Conservation (phyloP, 2,888 invertebrate genomes). For the Horisme vitalbata region DNA sequence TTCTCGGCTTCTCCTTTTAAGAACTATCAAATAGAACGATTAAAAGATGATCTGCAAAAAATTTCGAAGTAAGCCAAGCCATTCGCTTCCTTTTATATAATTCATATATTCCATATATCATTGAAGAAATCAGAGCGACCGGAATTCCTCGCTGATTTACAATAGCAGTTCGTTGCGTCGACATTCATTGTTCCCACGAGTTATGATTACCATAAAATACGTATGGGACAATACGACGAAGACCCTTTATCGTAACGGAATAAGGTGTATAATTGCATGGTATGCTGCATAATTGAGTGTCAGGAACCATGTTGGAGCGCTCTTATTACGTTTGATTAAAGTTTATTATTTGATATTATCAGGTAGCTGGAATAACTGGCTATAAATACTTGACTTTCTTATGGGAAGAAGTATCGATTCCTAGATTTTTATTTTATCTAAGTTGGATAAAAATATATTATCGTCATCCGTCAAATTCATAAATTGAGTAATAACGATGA, state of each 20-base stretch:
- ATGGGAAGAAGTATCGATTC: too few relatives aligned
- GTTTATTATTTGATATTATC: slow-evolving; percentile 4
- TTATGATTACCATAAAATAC: slow-evolving; percentile 29
- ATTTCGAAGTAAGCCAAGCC: too few relatives aligned
- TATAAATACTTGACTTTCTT: too few relatives aligned
- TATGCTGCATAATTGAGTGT: slow-evolving; percentile 11
- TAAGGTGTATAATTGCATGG: slow-evolving; percentile 6
- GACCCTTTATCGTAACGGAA: slow-evolving; percentile 8
- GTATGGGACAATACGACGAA: slow-evolving; percentile 5
- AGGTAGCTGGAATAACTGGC: too few relatives aligned
- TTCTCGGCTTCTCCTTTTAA: too few relatives aligned
- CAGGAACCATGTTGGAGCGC: slow-evolving; percentile 1
- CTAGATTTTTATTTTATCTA: too few relatives aligned
- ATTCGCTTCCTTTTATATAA: too few relatives aligned
- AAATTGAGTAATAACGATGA: too few relatives aligned
- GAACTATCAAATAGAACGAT: too few relatives aligned
- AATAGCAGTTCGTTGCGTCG: slow-evolving; percentile 32
- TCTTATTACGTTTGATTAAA: slow-evolving; percentile 12
- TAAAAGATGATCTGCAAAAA: too few relatives aligned
- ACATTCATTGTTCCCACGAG: slow-evolving; percentile 35
- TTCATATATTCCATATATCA: slow-evolving; percentile 16
- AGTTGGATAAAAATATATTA: too few relatives aligned
- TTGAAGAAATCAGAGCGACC: slow-evolving; percentile 15
- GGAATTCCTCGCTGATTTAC: slow-evolving; percentile 31
- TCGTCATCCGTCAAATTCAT: too few relatives aligned